Conservation (phyloP, 1,140 invertebrate species). For the Andricus grossulariae region DNA sequence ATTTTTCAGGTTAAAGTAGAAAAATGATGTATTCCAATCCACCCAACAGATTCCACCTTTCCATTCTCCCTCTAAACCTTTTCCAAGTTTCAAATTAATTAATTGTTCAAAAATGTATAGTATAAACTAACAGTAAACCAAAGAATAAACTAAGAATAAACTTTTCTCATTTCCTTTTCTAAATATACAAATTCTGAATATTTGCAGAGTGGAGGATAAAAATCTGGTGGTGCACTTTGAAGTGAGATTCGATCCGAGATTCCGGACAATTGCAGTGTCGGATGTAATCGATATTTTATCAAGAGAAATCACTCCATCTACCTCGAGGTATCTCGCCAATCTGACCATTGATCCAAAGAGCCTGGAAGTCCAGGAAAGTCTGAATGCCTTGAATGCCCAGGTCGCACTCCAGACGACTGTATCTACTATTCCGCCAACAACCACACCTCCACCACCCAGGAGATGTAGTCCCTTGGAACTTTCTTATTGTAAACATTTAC, state of each 20-base stretch:
- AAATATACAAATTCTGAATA: not conserved
- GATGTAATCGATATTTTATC: conserved; percentile 78
- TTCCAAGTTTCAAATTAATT: too few species aligned
- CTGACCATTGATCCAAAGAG: conserved; percentile 82
- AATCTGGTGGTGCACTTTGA: conserved; percentile 85
- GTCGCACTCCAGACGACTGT: conserved; percentile 76
- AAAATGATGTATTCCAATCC: too few species aligned
- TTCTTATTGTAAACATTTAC: conserved; percentile 83
- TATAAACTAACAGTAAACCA: too few species aligned
- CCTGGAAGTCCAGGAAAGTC: conserved; percentile 80
- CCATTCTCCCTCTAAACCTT: too few species aligned
- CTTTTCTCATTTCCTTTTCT: not conserved
- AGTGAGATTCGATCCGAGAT: conserved; percentile 81
- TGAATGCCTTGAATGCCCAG: conserved; percentile 76
- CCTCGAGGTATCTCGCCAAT: conserved; percentile 78
- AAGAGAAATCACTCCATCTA: conserved; percentile 76
- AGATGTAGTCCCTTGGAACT: conserved; percentile 82
- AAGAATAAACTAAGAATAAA: too few species aligned
- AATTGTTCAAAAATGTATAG: too few species aligned
- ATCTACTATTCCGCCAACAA: conserved; percentile 76
- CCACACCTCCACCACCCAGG: conserved; percentile 77
- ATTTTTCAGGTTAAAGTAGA: too few species aligned
- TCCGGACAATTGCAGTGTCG: conserved; percentile 73
- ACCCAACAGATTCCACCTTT: too few species aligned
- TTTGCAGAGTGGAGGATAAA: conserved; percentile 79